Conservation (phyloP, 23 tunicate species). For the Aplidium turbinatum region DNA sequence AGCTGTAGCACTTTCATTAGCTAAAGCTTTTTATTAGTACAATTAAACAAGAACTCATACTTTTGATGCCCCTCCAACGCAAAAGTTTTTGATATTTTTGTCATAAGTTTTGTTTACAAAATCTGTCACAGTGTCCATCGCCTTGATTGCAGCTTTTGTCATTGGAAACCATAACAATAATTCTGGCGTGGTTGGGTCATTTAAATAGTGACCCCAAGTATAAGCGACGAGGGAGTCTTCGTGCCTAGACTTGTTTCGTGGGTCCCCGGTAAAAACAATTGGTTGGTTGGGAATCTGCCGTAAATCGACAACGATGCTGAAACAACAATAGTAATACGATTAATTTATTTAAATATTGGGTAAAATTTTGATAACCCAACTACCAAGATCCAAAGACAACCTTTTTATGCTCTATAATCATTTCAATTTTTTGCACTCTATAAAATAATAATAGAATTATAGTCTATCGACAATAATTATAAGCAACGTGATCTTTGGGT, state of each 20-base stretch:
- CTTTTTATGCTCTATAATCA: no score
- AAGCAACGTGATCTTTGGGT: no score
- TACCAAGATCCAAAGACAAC: no score
- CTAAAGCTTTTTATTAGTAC: no score
- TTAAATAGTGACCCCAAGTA: slow-evolving; percentile 81
- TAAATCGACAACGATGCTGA: slow-evolving; percentile 54
- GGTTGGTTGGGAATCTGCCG: slow-evolving; percentile 83
- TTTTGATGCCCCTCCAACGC: slow-evolving; percentile 89
- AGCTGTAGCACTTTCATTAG: no score
- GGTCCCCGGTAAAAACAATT: slow-evolving; percentile 66
- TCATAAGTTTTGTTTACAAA: slow-evolving; percentile 68
- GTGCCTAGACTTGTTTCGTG: slow-evolving; percentile 51
- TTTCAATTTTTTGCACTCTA: no score
- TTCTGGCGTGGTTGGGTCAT: slow-evolving; percentile 76
- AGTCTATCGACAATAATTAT: no score
- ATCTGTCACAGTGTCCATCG: slow-evolving; percentile 80
- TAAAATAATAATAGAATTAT: no score
- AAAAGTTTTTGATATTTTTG: slow-evolving; percentile 33
- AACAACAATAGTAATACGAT: neutral
- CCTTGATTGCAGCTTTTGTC: slow-evolving; percentile 85
- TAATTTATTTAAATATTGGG: neutral
- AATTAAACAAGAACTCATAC: no score
- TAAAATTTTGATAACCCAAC: neutral
- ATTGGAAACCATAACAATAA: slow-evolving; percentile 72
- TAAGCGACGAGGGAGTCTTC: slow-evolving; percentile 85